Evolutionary conservation across 2,113 vertebrate genomes (phyloP).

Genomic region (Syngnathus typhle): DNA sequence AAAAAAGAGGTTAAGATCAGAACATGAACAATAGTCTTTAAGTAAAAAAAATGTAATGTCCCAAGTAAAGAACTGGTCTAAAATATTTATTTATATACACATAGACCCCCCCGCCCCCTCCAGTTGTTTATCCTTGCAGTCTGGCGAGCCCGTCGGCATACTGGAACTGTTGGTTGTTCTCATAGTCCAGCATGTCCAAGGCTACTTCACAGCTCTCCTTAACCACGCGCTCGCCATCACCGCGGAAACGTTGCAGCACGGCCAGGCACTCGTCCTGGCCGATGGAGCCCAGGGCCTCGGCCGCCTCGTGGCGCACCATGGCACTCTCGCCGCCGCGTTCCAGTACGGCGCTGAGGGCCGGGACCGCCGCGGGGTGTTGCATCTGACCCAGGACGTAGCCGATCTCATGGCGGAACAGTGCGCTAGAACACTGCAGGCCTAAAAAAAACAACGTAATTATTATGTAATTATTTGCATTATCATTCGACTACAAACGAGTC

Average conservation of each 20-base stretch:
- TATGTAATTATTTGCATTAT: too few relatives aligned
- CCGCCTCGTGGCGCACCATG: slow-evolving; percentile 95
- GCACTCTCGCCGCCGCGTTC: slow-evolving; percentile 68
- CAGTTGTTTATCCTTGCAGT: slow-evolving; percentile 35
- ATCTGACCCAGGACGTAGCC: slow-evolving; percentile 92
- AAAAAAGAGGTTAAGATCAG: too few relatives aligned
- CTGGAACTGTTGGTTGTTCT: slow-evolving; percentile 79
- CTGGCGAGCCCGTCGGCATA: slow-evolving; percentile 79
- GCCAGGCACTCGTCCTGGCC: slow-evolving; percentile 79
- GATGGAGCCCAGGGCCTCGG: slow-evolving; percentile 89
- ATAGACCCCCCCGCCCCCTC: too few relatives aligned
- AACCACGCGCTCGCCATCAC: slow-evolving; percentile 81
- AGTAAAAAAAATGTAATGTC: too few relatives aligned
- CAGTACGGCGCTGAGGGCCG: slow-evolving; percentile 71
- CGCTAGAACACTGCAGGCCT: slow-evolving; percentile 81
- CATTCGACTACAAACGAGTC: too few relatives aligned
- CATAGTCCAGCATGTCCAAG: slow-evolving; percentile 85
- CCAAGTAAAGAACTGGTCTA: not conserved
- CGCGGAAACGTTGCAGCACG: slow-evolving; percentile 66
- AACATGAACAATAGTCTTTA: too few relatives aligned
- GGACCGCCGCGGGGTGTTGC: slow-evolving; percentile 80
- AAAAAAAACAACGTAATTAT: not conserved
- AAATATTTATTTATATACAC: not conserved
- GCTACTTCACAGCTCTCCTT: slow-evolving; percentile 95
- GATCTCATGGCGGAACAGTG: slow-evolving; percentile 90